Evolutionary conservation across 2,797 vertebrate genomes (phyloP).

Genomic region (Xiphophorus birchmanni): DNA sequence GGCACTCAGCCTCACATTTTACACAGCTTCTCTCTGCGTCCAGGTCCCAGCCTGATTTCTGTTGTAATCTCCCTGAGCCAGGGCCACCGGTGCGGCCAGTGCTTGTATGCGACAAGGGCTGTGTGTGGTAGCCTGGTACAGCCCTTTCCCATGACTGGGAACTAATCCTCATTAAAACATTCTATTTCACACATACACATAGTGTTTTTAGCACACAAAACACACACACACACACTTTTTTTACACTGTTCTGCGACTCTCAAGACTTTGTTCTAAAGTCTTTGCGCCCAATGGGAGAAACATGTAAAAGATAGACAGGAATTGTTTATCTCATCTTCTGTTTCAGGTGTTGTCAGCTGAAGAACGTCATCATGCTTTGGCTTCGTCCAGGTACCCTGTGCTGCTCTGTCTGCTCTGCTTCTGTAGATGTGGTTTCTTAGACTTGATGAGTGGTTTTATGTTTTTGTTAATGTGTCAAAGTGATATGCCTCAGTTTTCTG

Average conservation of each 20-base stretch:
- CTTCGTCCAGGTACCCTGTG: slow-evolving; percentile 83
- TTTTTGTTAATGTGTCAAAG: slow-evolving; percentile 17
- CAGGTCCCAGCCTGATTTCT: slow-evolving; percentile 60
- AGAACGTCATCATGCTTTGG: slow-evolving; percentile 85
- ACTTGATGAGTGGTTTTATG: slow-evolving; percentile 31
- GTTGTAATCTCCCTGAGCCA: slow-evolving; percentile 79
- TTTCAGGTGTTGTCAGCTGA: slow-evolving; percentile 75
- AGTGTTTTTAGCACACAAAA: slow-evolving; percentile 58
- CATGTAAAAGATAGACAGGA: slow-evolving; percentile 76
- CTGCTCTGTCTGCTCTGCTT: slow-evolving; percentile 50
- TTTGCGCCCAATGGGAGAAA: slow-evolving; percentile 55
- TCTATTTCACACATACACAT: slow-evolving; percentile 64
- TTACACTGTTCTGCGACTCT: slow-evolving; percentile 51
- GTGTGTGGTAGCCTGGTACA: slow-evolving; percentile 87
- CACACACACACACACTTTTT: slow-evolving; percentile 48
- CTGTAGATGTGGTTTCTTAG: slow-evolving; percentile 47
- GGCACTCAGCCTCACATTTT: slow-evolving; percentile 17
- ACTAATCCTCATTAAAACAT: slow-evolving; percentile 84
- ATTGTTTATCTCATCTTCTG: slow-evolving; percentile 71
- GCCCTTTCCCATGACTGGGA: slow-evolving; percentile 85
- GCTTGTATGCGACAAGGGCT: slow-evolving; percentile 81
- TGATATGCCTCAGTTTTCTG: slow-evolving; percentile 25
- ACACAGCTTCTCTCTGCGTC: slow-evolving; percentile 27
- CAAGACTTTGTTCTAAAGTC: slow-evolving; percentile 60
- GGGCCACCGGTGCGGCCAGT: slow-evolving; percentile 76